A percentile compares a stretch with the other conserved stretches of the same genome.
Conservation (phyloP, 2,797 vertebrate species). For the Chelon auratus region DNA sequence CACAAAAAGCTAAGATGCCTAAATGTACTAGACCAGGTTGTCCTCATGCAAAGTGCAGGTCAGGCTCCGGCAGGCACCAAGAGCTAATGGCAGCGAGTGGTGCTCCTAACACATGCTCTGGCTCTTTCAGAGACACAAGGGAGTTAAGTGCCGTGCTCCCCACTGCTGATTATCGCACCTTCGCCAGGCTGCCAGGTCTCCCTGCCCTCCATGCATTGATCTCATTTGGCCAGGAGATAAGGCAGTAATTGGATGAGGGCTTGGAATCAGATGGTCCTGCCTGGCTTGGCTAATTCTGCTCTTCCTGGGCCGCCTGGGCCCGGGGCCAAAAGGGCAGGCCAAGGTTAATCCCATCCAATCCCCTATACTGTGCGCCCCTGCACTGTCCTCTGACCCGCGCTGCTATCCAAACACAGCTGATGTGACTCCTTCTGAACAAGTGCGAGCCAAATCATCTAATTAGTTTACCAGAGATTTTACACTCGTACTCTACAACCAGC, state of each 20-base stretch:
- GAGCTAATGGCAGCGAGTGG: conserved; percentile 71
- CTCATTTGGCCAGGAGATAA: conserved; percentile 86
- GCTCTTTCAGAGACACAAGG: conserved; percentile 72
- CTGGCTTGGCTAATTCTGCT: conserved; percentile 85
- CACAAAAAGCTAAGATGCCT: conserved; percentile 73
- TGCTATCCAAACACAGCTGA: conserved; percentile 60
- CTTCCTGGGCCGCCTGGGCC: conserved; percentile 81
- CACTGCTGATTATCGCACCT: conserved; percentile 80
- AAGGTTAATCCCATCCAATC: conserved; percentile 90
- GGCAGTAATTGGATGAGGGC: conserved; percentile 87
- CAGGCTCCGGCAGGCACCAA: conserved; percentile 63
- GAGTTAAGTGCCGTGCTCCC: conserved; percentile 76
- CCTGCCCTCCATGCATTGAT: conserved; percentile 82
- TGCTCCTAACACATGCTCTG: conserved; percentile 74
- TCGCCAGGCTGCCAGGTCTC: conserved; percentile 75
- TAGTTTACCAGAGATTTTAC: conserved; percentile 60
- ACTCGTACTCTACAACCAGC: background rate
- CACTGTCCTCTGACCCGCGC: conserved; percentile 55
- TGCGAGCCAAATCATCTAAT: conserved; percentile 56
- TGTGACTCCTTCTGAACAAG: conserved; percentile 59
- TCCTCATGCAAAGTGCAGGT: conserved; percentile 74
- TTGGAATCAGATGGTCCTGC: conserved; percentile 84
- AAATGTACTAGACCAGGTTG: conserved; percentile 69
- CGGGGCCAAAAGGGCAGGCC: conserved; percentile 77
- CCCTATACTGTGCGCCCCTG: conserved; percentile 62